Percentiles rank a stretch among this genome's conserved stretches.
phyloP scores from a whole-genome alignment of 64 coral and sea anemone species.

The Montipora sp. region DNA sequence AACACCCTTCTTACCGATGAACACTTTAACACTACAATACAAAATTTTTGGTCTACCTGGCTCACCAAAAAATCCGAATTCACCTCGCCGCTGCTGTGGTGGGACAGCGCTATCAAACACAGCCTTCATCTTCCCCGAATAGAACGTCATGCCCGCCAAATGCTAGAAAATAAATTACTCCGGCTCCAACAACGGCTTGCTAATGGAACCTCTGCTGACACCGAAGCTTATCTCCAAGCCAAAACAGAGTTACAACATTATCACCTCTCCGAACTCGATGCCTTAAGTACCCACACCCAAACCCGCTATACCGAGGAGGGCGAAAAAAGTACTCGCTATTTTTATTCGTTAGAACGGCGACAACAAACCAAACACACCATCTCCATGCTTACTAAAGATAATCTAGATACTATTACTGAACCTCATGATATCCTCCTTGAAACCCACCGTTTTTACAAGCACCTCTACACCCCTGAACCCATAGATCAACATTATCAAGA shows the following conservation, averaged over 20 bases:
- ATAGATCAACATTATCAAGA: too few relatives aligned
- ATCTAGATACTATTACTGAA: too few relatives aligned
- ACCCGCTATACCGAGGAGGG: conserved; percentile 14
- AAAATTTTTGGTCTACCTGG: background rate
- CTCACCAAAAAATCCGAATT: background rate
- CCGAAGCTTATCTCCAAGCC: conserved; percentile 7
- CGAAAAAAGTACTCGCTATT: conserved; percentile 37
- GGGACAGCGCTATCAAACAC: background rate
- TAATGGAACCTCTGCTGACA: background rate
- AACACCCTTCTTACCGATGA: background rate
- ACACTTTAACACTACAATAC: background rate
- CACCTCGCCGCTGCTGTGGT: background rate
- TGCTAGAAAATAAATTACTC: background rate
- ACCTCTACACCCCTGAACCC: too few relatives aligned
- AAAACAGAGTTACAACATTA: background rate
- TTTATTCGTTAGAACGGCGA: background rate
- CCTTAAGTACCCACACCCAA: background rate
- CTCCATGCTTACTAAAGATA: too few relatives aligned
- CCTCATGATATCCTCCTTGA: too few relatives aligned
- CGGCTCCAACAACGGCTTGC: background rate
- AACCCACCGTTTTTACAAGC: too few relatives aligned
- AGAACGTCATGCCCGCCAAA: background rate
- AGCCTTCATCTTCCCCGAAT: background rate
- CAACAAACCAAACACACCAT: too few relatives aligned
- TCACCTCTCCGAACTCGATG: background rate